Base-by-base conservation (phyloP, 2,888 invertebrate species). In the Mythimna pallens region DNA sequence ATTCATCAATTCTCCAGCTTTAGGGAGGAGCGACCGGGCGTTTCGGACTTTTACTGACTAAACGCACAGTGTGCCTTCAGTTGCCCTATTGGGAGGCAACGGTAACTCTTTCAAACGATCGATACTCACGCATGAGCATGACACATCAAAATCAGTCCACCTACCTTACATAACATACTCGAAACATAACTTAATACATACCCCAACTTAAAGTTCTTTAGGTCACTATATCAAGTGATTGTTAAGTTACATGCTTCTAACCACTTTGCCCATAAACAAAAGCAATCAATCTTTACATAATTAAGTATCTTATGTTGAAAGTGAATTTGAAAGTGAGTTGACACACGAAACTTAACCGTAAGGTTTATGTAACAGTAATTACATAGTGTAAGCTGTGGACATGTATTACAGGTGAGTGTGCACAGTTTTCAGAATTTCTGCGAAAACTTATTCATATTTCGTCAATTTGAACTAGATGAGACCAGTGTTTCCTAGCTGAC, bases 231-330 rank as follows among this genome's bases (percentile, higher is more conserved):
- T 36, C 25, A 70, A 84, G 70, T 62, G 73, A 76, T 78, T 40
- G 67, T 76, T 57, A 22, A 43, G 58, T 70, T 74, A 70, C 70
- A 76, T 40, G 64, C 17, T 25, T 59, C 59, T 57, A 74, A 65
- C 70, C 54, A 57, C 69, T 68, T 69, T 70, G 66, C 73, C 78
- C 75, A 80, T 71, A 83, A 80, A 83, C 82, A 83, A 83, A 80
- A 81, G 76, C 82, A 81, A 89, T 91, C 87, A 88, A 90, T 90
- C 85, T 89, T 90, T 89, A 89, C 80, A 88, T 89, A 81, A 86
- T 88, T 87, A 85, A 89, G 86, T 83, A 80, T 65, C 25, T 25
- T 25, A 77, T 80, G 83, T 79, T 65, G 86, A 84, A 85, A 83
- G 78, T 78, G 70, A 85, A 87, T 76, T 47, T 80, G 89, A 88